phyloP scores from a whole-genome alignment of 1,140 invertebrate genomes.

The Chlorops oryzae region DNA sequence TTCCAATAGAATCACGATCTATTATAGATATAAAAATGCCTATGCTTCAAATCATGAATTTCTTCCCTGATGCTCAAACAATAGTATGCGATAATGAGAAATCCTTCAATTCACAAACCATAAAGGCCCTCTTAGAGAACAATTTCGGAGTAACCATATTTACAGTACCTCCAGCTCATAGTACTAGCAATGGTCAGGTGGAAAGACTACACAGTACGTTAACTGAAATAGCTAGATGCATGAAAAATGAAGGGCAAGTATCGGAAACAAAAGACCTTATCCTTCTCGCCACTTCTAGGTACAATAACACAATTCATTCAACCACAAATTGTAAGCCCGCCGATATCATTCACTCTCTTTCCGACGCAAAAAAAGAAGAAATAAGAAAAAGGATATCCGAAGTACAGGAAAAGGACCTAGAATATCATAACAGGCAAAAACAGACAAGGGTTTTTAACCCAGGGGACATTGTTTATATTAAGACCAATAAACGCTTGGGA shows the following conservation, averaged over 20 bases:
- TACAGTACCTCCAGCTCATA: conserved; percentile 13
- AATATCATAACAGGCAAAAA: not conserved
- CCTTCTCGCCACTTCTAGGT: conserved; percentile 12
- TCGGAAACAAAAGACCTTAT: conserved; percentile 15
- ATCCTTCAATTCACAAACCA: too few species aligned
- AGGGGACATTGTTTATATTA: conserved; percentile 10
- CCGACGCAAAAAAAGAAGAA: conserved; percentile 1
- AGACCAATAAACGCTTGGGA: conserved; percentile 10
- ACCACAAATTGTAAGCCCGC: conserved; percentile 5
- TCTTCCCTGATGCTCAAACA: too few species aligned
- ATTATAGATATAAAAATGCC: too few species aligned
- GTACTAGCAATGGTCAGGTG: conserved; percentile 16
- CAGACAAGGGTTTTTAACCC: not conserved
- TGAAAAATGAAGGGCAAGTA: conserved; percentile 16
- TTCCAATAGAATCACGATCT: too few species aligned
- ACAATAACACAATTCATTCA: conserved; percentile 18
- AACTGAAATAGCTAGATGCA: conserved; percentile 14
- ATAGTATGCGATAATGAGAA: too few species aligned
- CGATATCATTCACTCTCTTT: conserved; percentile 8
- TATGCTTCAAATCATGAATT: too few species aligned
- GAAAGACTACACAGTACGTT: conserved; percentile 20
- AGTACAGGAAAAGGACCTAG: not conserved
- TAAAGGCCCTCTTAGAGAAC: too few species aligned
- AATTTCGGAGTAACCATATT: too few species aligned
- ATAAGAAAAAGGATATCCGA: conserved; percentile 6